Percentiles rank a stretch among this genome's conserved stretches.
phyloP scores from a whole-genome alignment of 2,888 invertebrate genomes.

The Leucoma salicis region DNA sequence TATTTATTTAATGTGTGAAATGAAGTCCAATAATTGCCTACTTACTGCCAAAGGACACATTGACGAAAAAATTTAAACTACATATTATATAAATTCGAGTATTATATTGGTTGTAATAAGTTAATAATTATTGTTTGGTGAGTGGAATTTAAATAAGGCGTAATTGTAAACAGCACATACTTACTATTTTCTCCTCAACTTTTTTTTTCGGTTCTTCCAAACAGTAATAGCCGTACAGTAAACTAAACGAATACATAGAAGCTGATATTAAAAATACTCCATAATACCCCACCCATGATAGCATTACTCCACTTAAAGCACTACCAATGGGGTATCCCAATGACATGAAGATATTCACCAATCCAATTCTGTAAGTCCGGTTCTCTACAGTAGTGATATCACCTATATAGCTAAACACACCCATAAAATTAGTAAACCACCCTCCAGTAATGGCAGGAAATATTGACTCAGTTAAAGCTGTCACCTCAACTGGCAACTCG shows the following conservation, averaged over 20 bases:
- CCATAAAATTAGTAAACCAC: conserved; percentile 94
- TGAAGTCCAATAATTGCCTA: too few species aligned
- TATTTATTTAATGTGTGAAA: too few species aligned
- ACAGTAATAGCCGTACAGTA: conserved; percentile 86
- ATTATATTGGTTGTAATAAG: too few species aligned
- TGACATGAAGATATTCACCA: conserved; percentile 93
- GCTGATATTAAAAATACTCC: conserved; percentile 89
- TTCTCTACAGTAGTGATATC: conserved; percentile 91
- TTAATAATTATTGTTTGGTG: too few species aligned
- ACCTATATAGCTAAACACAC: conserved; percentile 93
- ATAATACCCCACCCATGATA: conserved; percentile 88
- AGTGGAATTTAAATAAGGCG: too few species aligned
- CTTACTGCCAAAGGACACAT: too few species aligned
- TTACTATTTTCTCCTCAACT: conserved; percentile 44
- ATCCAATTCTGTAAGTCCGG: conserved; percentile 91
- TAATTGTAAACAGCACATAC: too few species aligned
- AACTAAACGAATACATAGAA: conserved; percentile 86
- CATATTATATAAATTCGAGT: too few species aligned
- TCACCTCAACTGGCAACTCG: conserved; percentile 89
- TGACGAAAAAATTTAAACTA: too few species aligned
- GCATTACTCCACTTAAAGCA: conserved; percentile 90
- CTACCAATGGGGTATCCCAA: conserved; percentile 93
- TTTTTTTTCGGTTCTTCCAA: conserved; percentile 84
- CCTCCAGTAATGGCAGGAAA: conserved; percentile 92
- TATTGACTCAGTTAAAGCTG: conserved; percentile 88